Conservation (phyloP, 2,113 vertebrate genomes). For the Tretioscincus oriximinensis region DNA sequence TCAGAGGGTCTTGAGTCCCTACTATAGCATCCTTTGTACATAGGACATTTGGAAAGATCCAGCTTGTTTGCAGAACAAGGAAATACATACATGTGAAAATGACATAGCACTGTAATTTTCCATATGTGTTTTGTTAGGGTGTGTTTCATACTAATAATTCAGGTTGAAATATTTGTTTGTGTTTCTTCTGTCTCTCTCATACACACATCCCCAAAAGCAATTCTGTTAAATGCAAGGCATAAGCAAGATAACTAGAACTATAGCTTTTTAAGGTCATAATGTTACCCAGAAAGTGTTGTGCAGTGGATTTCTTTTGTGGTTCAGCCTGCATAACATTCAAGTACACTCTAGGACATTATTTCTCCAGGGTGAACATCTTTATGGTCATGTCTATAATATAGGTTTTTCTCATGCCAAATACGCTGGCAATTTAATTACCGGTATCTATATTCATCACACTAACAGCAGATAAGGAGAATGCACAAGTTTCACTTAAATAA, state of each 20-base stretch:
- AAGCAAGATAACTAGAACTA: not conserved
- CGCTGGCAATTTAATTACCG: not conserved
- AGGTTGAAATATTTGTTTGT: not conserved
- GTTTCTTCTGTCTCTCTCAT: not conserved
- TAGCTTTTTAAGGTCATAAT: constrained; percentile 37
- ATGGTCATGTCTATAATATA: constrained; percentile 27
- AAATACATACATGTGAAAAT: not conserved
- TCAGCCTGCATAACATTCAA: constrained; percentile 39
- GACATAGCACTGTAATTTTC: not conserved
- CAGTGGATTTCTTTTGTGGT: not conserved
- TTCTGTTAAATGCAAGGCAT: not conserved
- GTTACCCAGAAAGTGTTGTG: constrained; percentile 1
- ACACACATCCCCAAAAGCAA: constrained; percentile 3
- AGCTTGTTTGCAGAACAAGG: no score
- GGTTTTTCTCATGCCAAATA: not conserved
- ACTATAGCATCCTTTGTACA: no score
- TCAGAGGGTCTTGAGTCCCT: no score
- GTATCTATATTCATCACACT: not conserved
- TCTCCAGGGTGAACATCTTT: constrained; percentile 32
- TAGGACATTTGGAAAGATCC: no score
- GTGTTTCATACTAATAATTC: not conserved
- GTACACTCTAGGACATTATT: constrained; percentile 16
- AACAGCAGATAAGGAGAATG: not conserved
- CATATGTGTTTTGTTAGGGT: not conserved
- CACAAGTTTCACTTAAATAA: not conserved